These are phyloP conservation scores for Phallusia fumigata DNA, from an alignment of 23 tunicate genomes.

Conservation along the genomic window DNA sequence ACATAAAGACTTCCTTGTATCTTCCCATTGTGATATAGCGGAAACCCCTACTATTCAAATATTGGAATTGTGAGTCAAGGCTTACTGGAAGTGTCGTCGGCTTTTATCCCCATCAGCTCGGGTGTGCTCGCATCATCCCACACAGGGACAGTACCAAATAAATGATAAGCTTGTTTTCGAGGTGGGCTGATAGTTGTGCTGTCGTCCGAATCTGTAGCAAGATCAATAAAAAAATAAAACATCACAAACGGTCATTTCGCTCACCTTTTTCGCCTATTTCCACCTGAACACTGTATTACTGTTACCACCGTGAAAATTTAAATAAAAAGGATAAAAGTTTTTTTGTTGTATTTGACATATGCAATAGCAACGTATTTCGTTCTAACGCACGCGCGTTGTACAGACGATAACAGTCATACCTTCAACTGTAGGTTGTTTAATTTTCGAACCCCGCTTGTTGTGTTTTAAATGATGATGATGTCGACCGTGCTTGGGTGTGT, in stretches of 20 bases:
- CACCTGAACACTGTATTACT: background rate
- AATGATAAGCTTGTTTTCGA: slow-evolving; percentile 68
- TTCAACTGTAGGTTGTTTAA: slow-evolving; percentile 14
- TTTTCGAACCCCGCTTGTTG: background rate
- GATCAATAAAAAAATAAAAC: no score
- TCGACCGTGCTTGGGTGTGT: background rate
- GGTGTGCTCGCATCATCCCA: slow-evolving; percentile 58
- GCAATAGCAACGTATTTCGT: no score
- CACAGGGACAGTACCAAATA: slow-evolving; percentile 76
- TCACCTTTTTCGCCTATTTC: background rate
- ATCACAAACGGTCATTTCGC: no score
- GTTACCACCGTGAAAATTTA: no score
- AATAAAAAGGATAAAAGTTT: no score
- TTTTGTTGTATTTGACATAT: no score
- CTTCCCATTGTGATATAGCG: no score
- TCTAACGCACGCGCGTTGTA: no score
- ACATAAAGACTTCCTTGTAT: no score
- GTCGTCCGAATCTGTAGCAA: slow-evolving; percentile 24
- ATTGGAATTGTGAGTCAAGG: background rate
- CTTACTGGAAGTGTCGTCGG: slow-evolving; percentile 20
- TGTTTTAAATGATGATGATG: background rate
- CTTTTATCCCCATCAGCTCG: slow-evolving; percentile 21
- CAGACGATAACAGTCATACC: background rate
- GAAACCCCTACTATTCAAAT: no score
- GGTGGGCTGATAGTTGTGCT: slow-evolving; percentile 67